phyloP scores from a whole-genome alignment of 2,797 vertebrate genomes.

The Rhynchotus rufescens region DNA sequence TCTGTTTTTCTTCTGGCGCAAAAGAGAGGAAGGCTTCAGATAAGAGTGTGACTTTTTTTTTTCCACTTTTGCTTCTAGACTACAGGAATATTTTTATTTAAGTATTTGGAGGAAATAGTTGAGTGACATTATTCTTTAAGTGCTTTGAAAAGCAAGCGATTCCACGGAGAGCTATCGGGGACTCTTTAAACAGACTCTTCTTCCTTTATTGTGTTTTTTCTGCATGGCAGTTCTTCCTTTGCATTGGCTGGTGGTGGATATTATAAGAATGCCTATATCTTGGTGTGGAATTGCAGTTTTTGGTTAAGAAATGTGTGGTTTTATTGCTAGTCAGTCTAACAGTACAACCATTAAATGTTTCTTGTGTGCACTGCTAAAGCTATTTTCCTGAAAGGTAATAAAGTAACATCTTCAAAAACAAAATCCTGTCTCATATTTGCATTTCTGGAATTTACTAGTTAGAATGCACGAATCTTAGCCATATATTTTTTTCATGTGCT shows the following conservation, averaged over 20 bases:
- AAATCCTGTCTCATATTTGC: background rate
- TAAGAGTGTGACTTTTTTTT: background rate
- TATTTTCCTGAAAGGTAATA: conserved; percentile 18
- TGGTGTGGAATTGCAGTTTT: conserved; percentile 37
- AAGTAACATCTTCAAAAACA: background rate
- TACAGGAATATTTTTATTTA: background rate
- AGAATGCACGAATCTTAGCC: conserved; percentile 42
- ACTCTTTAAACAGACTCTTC: conserved; percentile 21
- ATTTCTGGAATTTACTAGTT: background rate
- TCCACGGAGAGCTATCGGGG: background rate
- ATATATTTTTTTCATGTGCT: conserved; percentile 15
- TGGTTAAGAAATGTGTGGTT: conserved; percentile 53
- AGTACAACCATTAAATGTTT: background rate
- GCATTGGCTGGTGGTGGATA: conserved; percentile 70
- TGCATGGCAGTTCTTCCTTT: conserved; percentile 71
- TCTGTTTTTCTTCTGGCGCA: conserved; percentile 20
- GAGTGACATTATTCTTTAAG: background rate
- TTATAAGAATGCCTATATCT: conserved; percentile 34
- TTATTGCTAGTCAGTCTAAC: conserved; percentile 27
- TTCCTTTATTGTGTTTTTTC: conserved; percentile 56
- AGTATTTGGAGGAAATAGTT: background rate
- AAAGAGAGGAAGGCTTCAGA: background rate
- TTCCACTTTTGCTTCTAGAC: background rate
- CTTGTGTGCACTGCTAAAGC: background rate
- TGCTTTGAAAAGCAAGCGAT: conserved; percentile 15